Percentiles rank a stretch among this genome's conserved stretches.
Evolutionary conservation across 1,140 invertebrate species (phyloP).

Genomic region (Drosophila paulistorum): DNA sequence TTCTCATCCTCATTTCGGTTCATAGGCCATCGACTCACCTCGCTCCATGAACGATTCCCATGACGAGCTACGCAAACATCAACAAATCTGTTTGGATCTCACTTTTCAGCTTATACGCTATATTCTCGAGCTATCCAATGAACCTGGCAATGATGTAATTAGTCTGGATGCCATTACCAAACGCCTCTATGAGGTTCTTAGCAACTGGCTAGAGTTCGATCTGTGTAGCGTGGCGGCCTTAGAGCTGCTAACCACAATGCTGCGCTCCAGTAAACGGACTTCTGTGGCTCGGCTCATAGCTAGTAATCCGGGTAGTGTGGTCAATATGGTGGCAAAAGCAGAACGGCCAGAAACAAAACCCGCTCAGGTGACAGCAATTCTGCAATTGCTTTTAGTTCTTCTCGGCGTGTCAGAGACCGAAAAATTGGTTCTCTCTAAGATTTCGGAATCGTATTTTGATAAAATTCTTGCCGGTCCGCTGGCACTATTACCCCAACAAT

Average conservation of each 20-base stretch:
- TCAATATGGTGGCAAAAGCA: conserved; percentile 57
- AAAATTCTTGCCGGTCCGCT: conserved; percentile 68
- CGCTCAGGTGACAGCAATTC: conserved; percentile 50
- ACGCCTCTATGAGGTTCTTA: conserved; percentile 63
- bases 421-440: conserved; percentile 72
- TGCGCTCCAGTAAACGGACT: conserved; percentile 53
- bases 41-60: conserved; percentile 59
- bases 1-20: neutral
- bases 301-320: conserved; percentile 53
- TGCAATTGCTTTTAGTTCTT: conserved; percentile 60
- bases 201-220: conserved; percentile 67
- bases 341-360: conserved; percentile 64
- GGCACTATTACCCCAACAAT: conserved; percentile 49
- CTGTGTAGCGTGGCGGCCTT: conserved; percentile 67
- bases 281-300: conserved; percentile 59
- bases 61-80: conserved; percentile 83
- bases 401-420: conserved; percentile 68
- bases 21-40: conserved; percentile 67
- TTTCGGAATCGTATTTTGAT: conserved; percentile 78
- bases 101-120: conserved; percentile 64
- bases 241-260: conserved; percentile 52
- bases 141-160: conserved; percentile 48
- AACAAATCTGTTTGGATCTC: conserved; percentile 65
- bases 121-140: conserved; percentile 51
- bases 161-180: conserved; percentile 70